Base-by-base conservation (phyloP, 2,113 vertebrate genomes). In the Entosphenus tridentatus region DNA sequence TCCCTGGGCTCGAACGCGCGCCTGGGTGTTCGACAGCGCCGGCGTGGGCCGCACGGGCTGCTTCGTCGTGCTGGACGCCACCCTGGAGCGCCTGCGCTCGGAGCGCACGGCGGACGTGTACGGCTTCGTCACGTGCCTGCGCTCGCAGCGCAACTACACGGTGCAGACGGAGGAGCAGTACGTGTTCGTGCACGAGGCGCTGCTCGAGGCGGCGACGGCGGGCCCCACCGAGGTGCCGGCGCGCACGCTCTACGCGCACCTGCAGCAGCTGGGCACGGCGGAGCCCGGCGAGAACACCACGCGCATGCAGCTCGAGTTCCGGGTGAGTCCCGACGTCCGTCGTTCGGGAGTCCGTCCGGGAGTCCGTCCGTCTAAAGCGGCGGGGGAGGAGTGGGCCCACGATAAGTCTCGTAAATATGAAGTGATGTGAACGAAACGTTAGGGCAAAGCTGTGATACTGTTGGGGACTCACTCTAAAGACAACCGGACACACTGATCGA, bases 101-200 rank as follows among this genome's bases (percentile, higher is more conserved):
- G 93, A 98, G 86, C 96, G 96, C 80, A 96, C 90, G 73, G 92
- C 86, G 81, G 93, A 98, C 82, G 95, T 98, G 83, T 98, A 98
- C 74, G 93, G 93, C 74, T 90, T 96, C 68, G 93, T 96, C 76
- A 97, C 93, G 75, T 83, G 96, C 79, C 95, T 97, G 93, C 87
- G 93, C 75, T 86, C 93, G 67, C 93, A 97, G 81, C 85, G 91
- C 76, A 97, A 97, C 84, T 97, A 97, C 82, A 97, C 96, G 93
- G 93, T 97, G 80, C 93, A 97, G 77, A 97, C 91, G 55, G 91
- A 97, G 80, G 93, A 97, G 82, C 93, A 97, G 74, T 97, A 97
- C 72, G 85, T 96, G 81, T 97, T 96, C 82, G 96, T 96, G 79
- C 93, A 97, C 2, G 93, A 97, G 76, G 87, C 93, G 56, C 84